Conservation (phyloP, 2,888 invertebrate genomes). For the Amblyjoppa proteus region DNA sequence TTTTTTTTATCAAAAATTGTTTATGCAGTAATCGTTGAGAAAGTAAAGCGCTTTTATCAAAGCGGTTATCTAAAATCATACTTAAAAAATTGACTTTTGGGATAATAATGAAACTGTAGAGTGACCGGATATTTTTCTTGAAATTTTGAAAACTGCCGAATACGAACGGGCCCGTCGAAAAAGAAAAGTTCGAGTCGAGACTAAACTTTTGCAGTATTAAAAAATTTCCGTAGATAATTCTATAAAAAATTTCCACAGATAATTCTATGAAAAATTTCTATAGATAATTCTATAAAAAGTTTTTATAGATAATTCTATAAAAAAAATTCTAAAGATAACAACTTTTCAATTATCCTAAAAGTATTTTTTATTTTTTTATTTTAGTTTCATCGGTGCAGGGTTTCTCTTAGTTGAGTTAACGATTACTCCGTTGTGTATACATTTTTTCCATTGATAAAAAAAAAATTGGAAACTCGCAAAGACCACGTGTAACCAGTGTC, state of each 20-base stretch:
- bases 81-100: background rate
- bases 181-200: background rate
- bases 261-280: too few species aligned
- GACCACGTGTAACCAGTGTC: background rate
- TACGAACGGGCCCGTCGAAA: background rate
- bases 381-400: background rate
- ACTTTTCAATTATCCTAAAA: background rate
- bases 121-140: background rate
- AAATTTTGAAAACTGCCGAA: background rate
- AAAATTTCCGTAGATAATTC: background rate
- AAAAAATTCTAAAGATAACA: too few species aligned
- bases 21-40: too few species aligned
- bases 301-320: too few species aligned
- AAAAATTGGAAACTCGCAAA: background rate
- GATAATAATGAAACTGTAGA: background rate
- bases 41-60: background rate
- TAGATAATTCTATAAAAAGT: too few species aligned
- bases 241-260: too few species aligned
- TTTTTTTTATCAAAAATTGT: too few species aligned
- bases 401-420: background rate
- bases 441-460: background rate
- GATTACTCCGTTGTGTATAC: background rate
- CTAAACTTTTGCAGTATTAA: background rate
- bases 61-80: background rate
- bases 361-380: background rate